Evolutionary conservation across 2,113 vertebrate genomes (phyloP), one percentile per base, ranked within the genome.

Genomic region (Perognathus longimembris): DNA sequence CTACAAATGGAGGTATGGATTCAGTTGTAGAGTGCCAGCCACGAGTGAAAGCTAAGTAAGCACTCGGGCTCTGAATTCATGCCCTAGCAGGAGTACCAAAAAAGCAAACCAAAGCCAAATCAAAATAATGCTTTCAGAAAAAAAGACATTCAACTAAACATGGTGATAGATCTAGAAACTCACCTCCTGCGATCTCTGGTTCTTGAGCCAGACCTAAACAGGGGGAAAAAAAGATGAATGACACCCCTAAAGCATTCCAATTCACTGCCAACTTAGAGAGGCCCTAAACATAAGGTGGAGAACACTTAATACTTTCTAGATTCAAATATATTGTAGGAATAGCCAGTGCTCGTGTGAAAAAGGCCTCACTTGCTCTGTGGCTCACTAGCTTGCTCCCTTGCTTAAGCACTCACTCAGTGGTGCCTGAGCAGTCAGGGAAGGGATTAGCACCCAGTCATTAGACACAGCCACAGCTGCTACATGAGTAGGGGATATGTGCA

Each of bases 131-230:
- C 61, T 57, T 15, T 0, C 1, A 34, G 57, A 59, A 63, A 63
- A 76, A 63, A 70, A 85, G 59, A 38, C 18, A 40, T 14, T 2
- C 69, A 34, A 84, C 50, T 42, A n/a, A 86, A 71, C 7, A 9
- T 10, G 15, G 34, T 20, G 66, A 40, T 10, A 18, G 6, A 77
- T 26, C 30, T 66, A 18, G 36, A 95, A 61, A 94, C 97, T 94
- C 95, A 98, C 98, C 98, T 98, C 95, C 97, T 98, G 40, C 98
- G 99, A 95, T 99, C 99, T 97, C 98, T 98, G 57, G 99, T 99
- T 95, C 98, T 98, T 91, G 99, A 99, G 97, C 98, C 99, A 97
- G 99, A 99, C 97, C 99, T 99, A 88, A n/a, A 97, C 95, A 83
- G 30, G 63, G 40, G 63, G 40, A 64, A 61, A 93, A 91, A 54